Conservation (phyloP, 1,140 invertebrate genomes). For the Calosoma granatense region DNA sequence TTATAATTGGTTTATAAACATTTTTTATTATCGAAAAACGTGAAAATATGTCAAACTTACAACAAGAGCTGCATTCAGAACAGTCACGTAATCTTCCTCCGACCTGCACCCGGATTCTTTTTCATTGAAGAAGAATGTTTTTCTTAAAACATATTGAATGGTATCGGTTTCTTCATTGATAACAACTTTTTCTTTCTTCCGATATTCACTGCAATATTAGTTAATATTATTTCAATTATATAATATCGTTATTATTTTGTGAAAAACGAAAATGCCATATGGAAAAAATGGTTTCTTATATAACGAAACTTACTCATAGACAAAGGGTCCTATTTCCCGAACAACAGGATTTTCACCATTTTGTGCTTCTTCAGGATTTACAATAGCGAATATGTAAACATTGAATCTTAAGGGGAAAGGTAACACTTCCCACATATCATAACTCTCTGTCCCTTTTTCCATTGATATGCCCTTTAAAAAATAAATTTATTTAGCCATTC, state of each 20-base stretch:
- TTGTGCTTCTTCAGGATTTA: conserved; percentile 46
- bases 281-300: conserved; percentile 9
- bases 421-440: conserved; percentile 36
- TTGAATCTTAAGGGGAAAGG: conserved; percentile 41
- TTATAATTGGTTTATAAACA: too few species aligned
- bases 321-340: conserved; percentile 42
- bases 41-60: too few species aligned
- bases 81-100: conserved; percentile 4
- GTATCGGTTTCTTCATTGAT: background rate
- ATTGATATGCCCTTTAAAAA: background rate
- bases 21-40: too few species aligned
- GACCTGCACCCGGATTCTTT: conserved; percentile 1
- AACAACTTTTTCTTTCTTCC: background rate
- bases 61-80: conserved; percentile 12
- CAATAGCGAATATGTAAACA: conserved; percentile 55
- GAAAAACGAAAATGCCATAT: background rate
- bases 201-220: background rate
- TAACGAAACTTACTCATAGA: conserved; percentile 33
- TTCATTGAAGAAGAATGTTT: background rate
- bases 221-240: background rate
- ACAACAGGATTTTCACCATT: conserved; percentile 36
- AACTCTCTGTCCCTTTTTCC: conserved; percentile 16
- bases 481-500: conserved; percentile 6
- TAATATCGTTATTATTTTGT: background rate
- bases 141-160: conserved; percentile 7